Evolutionary conservation across 2,113 vertebrate genomes (phyloP).

Genomic region (Mastomys coucha): DNA sequence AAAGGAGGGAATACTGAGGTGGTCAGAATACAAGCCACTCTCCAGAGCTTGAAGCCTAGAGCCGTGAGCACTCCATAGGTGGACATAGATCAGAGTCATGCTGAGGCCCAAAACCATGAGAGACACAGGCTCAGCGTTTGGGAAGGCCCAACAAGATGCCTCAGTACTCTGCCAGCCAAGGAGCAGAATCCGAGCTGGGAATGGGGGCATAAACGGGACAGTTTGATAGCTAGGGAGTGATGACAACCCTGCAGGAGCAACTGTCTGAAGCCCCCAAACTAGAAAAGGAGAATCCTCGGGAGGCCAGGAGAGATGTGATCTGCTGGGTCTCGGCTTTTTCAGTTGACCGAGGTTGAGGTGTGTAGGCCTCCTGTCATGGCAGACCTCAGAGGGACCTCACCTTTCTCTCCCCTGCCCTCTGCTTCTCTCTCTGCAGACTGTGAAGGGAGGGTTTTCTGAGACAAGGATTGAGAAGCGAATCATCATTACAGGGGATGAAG

Average conservation of each 20-base stretch:
- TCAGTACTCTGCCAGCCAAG: background rate
- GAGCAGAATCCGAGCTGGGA: background rate
- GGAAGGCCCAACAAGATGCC: background rate
- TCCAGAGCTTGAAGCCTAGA: background rate
- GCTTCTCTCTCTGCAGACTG: slow-evolving; percentile 89
- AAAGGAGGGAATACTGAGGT: background rate
- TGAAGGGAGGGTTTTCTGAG: slow-evolving; percentile 99
- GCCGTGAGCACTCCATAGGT: background rate
- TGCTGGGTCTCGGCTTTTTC: background rate
- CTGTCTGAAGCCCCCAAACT: background rate
- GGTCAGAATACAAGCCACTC: background rate
- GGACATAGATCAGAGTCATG: background rate
- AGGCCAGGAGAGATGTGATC: slow-evolving; percentile 17
- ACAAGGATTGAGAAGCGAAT: slow-evolving; percentile 99
- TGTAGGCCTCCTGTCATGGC: background rate
- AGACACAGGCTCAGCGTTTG: background rate
- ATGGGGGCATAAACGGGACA: background rate
- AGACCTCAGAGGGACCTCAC: background rate
- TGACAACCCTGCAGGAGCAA: background rate
- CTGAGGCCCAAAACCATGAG: background rate
- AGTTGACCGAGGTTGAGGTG: background rate
- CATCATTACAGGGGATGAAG: slow-evolving; percentile 98
- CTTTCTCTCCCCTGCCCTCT: slow-evolving; percentile 36
- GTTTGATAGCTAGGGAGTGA: background rate
- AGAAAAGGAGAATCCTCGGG: background rate